A percentile compares a stretch with the other conserved stretches of the same genome.
These are phyloP conservation scores for Steinernema hermaphroditum DNA, from an alignment of 2,888 invertebrate genomes.

Conservation along the genomic window DNA sequence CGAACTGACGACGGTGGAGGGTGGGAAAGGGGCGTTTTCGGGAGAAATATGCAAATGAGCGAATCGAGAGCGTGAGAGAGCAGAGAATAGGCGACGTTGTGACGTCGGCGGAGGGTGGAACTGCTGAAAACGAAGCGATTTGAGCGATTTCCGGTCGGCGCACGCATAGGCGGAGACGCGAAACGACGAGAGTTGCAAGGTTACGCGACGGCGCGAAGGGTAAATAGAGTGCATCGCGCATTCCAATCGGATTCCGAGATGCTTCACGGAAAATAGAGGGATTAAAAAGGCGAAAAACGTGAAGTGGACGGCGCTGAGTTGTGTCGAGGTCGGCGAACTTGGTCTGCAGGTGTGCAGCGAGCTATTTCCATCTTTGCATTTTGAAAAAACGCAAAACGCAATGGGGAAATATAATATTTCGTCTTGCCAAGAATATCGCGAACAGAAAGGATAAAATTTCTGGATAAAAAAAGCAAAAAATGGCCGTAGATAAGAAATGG, in stretches of 20 bases:
- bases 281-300: background rate
- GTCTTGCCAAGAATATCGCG: too few species aligned
- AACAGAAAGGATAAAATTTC: too few species aligned
- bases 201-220: background rate
- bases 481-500: too few species aligned
- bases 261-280: background rate
- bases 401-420: too few species aligned
- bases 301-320: background rate
- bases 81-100: slow-evolving; percentile 14
- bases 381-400: background rate
- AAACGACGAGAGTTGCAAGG: background rate
- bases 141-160: background rate
- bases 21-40: background rate
- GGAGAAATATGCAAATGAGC: slow-evolving; percentile 23
- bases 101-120: slow-evolving; percentile 7
- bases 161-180: background rate
- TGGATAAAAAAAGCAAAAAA: too few species aligned
- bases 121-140: background rate
- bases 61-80: background rate
- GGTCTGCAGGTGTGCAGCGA: background rate
- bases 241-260: background rate
- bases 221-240: background rate
- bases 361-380: background rate
- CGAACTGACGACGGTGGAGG: background rate
- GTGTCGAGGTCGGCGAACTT: background rate